Conservation (phyloP, 1,140 invertebrate species). For the Heliconius melpomene region DNA sequence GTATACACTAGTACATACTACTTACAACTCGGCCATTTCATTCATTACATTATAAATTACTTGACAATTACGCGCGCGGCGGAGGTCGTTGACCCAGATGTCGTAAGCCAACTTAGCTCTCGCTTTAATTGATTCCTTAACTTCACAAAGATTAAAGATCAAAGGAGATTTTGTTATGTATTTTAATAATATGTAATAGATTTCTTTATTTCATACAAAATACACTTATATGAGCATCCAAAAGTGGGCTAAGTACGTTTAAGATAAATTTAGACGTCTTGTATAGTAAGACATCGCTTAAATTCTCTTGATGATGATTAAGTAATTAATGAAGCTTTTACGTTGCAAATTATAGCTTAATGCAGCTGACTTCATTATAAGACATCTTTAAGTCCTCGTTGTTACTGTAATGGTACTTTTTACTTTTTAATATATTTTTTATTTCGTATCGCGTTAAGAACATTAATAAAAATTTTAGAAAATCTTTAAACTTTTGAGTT, state of each 20-base stretch:
- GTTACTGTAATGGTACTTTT: too few relatives aligned
- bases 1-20: slow-evolving; percentile 52
- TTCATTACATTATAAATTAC: slow-evolving; percentile 51
- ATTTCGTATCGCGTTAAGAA: too few relatives aligned
- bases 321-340: background rate
- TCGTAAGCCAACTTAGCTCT: slow-evolving; percentile 17
- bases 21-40: slow-evolving; percentile 45
- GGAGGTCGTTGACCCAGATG: slow-evolving; percentile 57
- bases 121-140: slow-evolving; percentile 19
- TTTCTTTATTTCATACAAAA: background rate
- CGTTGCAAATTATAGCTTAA: background rate
- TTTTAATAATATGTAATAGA: background rate
- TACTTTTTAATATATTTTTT: too few relatives aligned
- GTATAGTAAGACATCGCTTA: background rate
- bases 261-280: background rate
- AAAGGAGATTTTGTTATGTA: background rate
- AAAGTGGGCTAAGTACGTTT: background rate
- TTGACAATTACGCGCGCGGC: slow-evolving; percentile 55
- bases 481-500: too few relatives aligned
- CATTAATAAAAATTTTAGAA: too few relatives aligned
- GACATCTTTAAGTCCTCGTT: too few relatives aligned
- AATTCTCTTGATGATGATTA: background rate
- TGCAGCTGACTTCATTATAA: background rate
- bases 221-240: background rate
- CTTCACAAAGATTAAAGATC: background rate